A percentile compares a stretch with the other conserved stretches of the same genome.
These are phyloP conservation scores for Trichechus manatus DNA, from an alignment of 2,113 vertebrate genomes.

Conservation along the genomic window DNA sequence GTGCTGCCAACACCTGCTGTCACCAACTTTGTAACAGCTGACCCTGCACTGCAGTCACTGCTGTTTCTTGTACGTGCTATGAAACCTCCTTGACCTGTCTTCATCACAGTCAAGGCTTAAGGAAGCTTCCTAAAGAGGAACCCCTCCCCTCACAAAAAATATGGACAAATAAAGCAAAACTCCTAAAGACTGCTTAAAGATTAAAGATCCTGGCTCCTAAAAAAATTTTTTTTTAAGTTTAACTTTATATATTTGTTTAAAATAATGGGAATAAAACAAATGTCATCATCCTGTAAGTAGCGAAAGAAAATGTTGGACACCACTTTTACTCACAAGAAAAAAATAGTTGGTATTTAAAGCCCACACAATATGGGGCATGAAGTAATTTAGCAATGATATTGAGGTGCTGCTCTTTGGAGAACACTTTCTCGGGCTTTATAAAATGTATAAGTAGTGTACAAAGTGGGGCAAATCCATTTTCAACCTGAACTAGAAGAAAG, in stretches of 20 bases:
- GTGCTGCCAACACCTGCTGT: background rate
- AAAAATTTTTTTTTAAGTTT: background rate
- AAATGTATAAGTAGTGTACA: background rate
- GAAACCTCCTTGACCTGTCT: background rate
- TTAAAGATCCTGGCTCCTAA: background rate
- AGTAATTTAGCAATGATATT: slow-evolving; percentile 23
- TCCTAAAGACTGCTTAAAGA: background rate
- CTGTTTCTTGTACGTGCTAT: background rate
- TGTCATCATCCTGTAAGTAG: background rate
- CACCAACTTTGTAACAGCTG: background rate
- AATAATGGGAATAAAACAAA: background rate
- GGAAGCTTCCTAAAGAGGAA: background rate
- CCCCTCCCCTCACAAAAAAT: background rate
- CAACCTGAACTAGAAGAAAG: background rate
- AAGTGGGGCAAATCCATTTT: slow-evolving; percentile 22
- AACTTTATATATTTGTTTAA: slow-evolving; percentile 11
- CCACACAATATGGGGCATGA: background rate
- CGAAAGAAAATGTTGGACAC: background rate
- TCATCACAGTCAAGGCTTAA: slow-evolving; percentile 19
- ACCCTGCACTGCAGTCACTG: background rate
- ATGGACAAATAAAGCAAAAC: slow-evolving; percentile 14
- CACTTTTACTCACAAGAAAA: background rate
- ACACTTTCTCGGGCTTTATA: background rate
- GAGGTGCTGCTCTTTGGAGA: background rate
- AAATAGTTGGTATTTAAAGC: slow-evolving; percentile 7